phyloP scores from a whole-genome alignment of 1,140 invertebrate genomes.

The Gonioctena quinquepunctata region DNA sequence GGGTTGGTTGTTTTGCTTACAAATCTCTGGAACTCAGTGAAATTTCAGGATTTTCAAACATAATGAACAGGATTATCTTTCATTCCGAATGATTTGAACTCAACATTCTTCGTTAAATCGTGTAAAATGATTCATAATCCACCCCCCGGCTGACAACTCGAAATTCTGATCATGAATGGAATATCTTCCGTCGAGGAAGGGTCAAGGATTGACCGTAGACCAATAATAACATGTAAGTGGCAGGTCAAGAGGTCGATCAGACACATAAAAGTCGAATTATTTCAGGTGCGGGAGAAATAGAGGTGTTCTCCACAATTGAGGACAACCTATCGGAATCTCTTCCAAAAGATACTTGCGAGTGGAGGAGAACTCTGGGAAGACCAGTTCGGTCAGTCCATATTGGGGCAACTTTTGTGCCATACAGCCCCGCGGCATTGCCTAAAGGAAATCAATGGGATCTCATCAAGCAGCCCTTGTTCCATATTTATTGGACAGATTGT shows the following conservation, averaged over 20 bases:
- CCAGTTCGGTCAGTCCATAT: slow-evolving; percentile 82
- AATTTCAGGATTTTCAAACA: neutral
- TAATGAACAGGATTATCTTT: neutral
- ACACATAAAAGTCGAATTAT: slow-evolving; percentile 27
- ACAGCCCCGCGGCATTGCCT: slow-evolving; percentile 71
- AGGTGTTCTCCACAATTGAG: slow-evolving; percentile 83
- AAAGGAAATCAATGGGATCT: slow-evolving; percentile 73
- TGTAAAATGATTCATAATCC: neutral
- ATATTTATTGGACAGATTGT: slow-evolving; percentile 95
- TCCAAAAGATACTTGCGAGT: slow-evolving; percentile 84
- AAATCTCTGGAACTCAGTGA: too few species aligned
- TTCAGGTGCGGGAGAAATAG: slow-evolving; percentile 86
- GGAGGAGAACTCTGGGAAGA: slow-evolving; percentile 82
- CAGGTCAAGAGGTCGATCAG: slow-evolving; percentile 4
- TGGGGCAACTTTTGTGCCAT: slow-evolving; percentile 83
- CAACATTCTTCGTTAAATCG: neutral
- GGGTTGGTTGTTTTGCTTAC: too few species aligned
- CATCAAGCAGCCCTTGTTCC: slow-evolving; percentile 85
- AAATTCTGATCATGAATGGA: neutral
- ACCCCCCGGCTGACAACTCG: neutral
- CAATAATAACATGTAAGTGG: slow-evolving; percentile 50
- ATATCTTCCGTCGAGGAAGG: slow-evolving; percentile 8
- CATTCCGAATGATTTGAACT: neutral
- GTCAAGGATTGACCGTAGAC: slow-evolving; percentile 40
- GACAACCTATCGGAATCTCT: slow-evolving; percentile 75